Conservation (phyloP, 2,113 vertebrate genomes). For the Bostrychus sinensis region DNA sequence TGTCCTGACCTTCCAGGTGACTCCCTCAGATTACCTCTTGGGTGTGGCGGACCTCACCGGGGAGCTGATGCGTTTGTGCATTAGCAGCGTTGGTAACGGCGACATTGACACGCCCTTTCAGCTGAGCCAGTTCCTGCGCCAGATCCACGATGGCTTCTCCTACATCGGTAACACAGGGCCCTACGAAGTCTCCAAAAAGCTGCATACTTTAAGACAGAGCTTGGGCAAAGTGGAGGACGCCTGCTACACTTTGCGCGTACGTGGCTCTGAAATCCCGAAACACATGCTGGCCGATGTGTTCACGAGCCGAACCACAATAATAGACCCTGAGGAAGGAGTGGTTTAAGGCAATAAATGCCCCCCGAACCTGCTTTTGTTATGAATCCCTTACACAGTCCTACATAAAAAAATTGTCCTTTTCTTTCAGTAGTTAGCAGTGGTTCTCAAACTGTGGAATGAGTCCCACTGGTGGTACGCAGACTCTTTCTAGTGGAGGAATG, state of each 20-base stretch:
- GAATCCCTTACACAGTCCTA: neutral
- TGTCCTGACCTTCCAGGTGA: slow-evolving; percentile 84
- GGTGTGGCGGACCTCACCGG: slow-evolving; percentile 95
- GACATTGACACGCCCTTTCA: slow-evolving; percentile 97
- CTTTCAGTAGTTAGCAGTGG: neutral
- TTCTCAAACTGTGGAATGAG: neutral
- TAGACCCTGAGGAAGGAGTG: slow-evolving; percentile 91
- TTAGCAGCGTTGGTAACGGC: slow-evolving; percentile 94
- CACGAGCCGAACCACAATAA: slow-evolving; percentile 84
- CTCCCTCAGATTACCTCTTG: slow-evolving; percentile 92
- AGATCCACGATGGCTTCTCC: slow-evolving; percentile 95
- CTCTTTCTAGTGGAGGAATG: too few species aligned
- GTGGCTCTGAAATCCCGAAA: slow-evolving; percentile 95
- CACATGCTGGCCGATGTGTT: slow-evolving; percentile 97
- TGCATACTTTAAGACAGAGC: slow-evolving; percentile 93
- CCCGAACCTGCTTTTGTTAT: neutral
- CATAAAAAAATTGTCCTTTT: neutral
- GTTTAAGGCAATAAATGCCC: slow-evolving; percentile 67
- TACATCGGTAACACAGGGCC: slow-evolving; percentile 97
- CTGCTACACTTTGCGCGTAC: slow-evolving; percentile 91
- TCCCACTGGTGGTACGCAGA: too few species aligned
- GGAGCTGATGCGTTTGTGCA: slow-evolving; percentile 97
- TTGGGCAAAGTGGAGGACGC: slow-evolving; percentile 96
- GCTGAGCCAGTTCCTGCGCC: slow-evolving; percentile 91
- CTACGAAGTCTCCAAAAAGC: slow-evolving; percentile 96